Base-by-base conservation (phyloP, 2,113 vertebrate genomes). In the Orientallactaga bullata region DNA sequence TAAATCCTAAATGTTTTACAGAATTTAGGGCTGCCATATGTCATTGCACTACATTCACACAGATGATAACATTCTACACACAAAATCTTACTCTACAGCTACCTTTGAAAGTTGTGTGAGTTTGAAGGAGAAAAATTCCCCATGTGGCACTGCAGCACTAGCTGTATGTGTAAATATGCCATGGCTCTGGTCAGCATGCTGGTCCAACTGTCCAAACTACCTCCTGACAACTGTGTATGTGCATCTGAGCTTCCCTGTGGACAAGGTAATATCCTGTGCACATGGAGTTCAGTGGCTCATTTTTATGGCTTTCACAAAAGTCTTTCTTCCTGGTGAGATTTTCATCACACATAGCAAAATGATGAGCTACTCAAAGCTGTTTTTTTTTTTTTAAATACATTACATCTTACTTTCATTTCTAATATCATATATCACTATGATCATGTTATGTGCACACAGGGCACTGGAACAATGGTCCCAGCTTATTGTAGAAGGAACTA, bases 81-180 rank as follows among this genome's bases (percentile, higher is more conserved):
- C 1, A 81, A 55, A 84, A 23, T 8, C 26, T 65, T 65, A 76
- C 68, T 68, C 10, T 66, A 17, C 2, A 30, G 13, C 24, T 65
- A 23, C 11, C 8, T 92, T 28, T 20, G 23, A 72, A 69, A 91
- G 23, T 63, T 92, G n/a, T 47, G 79, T 79, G 69, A 79, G 8
- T 39, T 32, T 51, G 80, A 81, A 85, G 32, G n/a, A 32, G 37
- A 73, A 93, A 69, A 94, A 26, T 51, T 11, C 37, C 10, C 39
- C 35, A 66, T 23, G 18, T 63, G 58, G 37, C 77, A 86, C 51
- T n/a, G 20, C 16, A 61, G 71, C 85, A 30, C 80, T 32, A 93
- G 37, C 13, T 94, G 72, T 93, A 91, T 88, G 84, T 91, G 68
- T 55, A 81, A 94, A 82, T 37, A 15, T 23, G 37, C 65, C 16